Conservation (phyloP, 2,888 invertebrate species). For the Melieria crassipennis region DNA sequence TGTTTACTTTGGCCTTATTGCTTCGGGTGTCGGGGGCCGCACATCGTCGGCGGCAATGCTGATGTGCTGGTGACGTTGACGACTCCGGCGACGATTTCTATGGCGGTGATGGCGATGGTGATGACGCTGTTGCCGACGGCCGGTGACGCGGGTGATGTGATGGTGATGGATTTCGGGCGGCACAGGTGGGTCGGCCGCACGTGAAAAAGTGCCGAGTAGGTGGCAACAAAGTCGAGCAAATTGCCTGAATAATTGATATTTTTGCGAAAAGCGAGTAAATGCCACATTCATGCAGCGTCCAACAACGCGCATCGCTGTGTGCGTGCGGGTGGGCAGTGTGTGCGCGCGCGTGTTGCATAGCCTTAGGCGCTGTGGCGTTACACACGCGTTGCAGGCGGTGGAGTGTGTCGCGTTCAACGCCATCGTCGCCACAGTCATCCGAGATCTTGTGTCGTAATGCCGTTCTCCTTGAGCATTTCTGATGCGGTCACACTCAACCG, state of each 20-base stretch:
- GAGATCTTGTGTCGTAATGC: too few relatives aligned
- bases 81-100: too few relatives aligned
- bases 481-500: too few relatives aligned
- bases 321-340: not conserved
- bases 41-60: conserved; percentile 1
- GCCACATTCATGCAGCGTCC: not conserved
- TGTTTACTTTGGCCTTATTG: conserved; percentile 30
- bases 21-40: not conserved
- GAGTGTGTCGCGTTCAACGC: not conserved
- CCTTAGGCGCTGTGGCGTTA: too few relatives aligned
- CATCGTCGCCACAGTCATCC: not conserved
- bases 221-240: conserved; percentile 2
- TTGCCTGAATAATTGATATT: conserved; percentile 32
- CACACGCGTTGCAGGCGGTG: not conserved
- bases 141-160: not conserved
- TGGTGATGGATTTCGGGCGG: too few relatives aligned
- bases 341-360: not conserved
- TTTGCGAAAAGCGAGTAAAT: not conserved
- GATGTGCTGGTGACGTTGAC: not conserved
- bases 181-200: too few relatives aligned
- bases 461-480: too few relatives aligned
- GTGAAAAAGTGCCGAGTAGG: too few relatives aligned
- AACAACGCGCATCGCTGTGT: not conserved
- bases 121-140: not conserved
- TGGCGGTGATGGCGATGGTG: not conserved